Conservation (phyloP, 2,888 invertebrate genomes). For the Blomia tropicalis region DNA sequence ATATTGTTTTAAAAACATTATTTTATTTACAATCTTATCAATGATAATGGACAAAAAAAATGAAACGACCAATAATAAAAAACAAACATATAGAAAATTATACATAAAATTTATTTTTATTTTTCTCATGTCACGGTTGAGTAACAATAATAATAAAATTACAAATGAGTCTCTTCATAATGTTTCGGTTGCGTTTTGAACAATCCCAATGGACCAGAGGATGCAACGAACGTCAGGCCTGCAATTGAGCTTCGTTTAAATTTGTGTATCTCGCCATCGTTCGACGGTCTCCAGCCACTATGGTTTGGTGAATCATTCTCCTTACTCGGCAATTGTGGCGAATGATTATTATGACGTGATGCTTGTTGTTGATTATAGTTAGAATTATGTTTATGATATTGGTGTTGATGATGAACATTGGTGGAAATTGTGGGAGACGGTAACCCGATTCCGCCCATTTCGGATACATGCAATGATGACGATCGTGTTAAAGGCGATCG, state of each 20-base stretch:
- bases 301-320: neutral
- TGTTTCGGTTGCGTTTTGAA: neutral
- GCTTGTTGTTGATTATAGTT: neutral
- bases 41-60: too few species aligned
- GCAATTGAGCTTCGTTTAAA: constrained; percentile 7
- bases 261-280: neutral
- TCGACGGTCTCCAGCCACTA: neutral
- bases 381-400: too few species aligned
- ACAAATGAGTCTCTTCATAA: constrained; percentile 13
- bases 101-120: too few species aligned
- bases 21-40: too few species aligned
- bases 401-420: neutral
- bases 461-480: neutral
- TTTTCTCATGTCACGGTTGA: too few species aligned
- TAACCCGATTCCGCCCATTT: neutral
- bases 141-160: too few species aligned
- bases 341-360: neutral
- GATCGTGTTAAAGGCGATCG: neutral
- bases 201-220: constrained; percentile 1
- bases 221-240: neutral
- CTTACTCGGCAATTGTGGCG: neutral
- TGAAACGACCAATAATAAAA: too few species aligned
- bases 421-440: neutral
- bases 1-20: too few species aligned
- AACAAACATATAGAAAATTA: too few species aligned